A percentile compares a stretch with the other conserved stretches of the same genome.
These are phyloP conservation scores for Drosophila longiperda DNA, from an alignment of 2,888 invertebrate genomes.

Conservation along the genomic window DNA sequence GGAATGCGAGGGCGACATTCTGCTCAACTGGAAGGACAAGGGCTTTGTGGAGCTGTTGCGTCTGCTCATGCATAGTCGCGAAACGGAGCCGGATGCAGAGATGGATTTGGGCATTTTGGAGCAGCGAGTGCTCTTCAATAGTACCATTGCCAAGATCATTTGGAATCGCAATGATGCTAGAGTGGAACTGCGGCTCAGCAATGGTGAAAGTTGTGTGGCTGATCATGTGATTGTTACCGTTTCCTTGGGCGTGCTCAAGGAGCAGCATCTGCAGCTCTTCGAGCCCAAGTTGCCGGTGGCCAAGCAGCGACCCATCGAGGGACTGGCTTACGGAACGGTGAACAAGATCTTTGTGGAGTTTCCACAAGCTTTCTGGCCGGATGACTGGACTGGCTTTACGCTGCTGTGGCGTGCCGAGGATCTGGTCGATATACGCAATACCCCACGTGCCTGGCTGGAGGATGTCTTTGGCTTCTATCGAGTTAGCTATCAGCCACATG, in stretches of 20 bases:
- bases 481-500: conserved; percentile 87
- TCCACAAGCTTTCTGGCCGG: conserved; percentile 87
- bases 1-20: conserved; percentile 89
- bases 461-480: conserved; percentile 89
- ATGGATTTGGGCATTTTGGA: conserved; percentile 81
- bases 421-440: conserved; percentile 78
- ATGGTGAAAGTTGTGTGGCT: conserved; percentile 85
- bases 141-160: conserved; percentile 71
- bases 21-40: conserved; percentile 90
- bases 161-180: conserved; percentile 81
- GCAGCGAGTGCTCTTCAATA: conserved; percentile 80
- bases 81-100: conserved; percentile 27
- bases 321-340: conserved; percentile 87
- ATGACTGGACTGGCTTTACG: conserved; percentile 86
- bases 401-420: conserved; percentile 87
- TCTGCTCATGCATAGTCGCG: conserved; percentile 86
- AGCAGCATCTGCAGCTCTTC: conserved; percentile 84
- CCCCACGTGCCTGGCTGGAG: conserved; percentile 87
- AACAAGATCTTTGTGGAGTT: conserved; percentile 88
- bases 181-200: conserved; percentile 79
- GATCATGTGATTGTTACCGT: conserved; percentile 88
- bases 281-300: conserved; percentile 85
- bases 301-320: conserved; percentile 86
- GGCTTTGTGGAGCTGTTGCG: conserved; percentile 90
- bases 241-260: conserved; percentile 88